Percentiles rank a stretch among this genome's conserved stretches.
phyloP scores from a whole-genome alignment of 2,797 vertebrate species.

The Rhinophrynus dorsalis region DNA sequence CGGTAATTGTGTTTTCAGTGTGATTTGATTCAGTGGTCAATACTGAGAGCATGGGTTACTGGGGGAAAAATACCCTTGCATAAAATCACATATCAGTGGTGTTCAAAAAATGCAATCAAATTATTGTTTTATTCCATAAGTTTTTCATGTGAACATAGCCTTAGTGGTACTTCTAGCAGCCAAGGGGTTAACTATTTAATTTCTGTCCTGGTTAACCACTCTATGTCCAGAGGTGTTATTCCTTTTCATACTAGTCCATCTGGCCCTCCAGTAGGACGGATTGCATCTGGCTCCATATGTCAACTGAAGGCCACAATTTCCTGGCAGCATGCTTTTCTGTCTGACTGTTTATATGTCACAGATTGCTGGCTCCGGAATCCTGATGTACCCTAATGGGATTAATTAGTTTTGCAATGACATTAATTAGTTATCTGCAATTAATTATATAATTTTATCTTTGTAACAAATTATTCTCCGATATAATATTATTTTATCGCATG shows the following conservation, averaged over 20 bases:
- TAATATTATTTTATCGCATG: too few relatives aligned
- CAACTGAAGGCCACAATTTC: constrained; percentile 27
- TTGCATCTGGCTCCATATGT: constrained; percentile 41
- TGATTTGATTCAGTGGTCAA: too few relatives aligned
- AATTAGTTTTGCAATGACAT: constrained; percentile 17
- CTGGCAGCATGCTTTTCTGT: constrained; percentile 18
- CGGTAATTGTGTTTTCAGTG: too few relatives aligned
- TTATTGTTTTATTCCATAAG: too few relatives aligned
- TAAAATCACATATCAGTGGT: too few relatives aligned
- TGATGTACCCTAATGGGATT: constrained; percentile 20
- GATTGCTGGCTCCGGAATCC: constrained; percentile 6
- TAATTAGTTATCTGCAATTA: background rate
- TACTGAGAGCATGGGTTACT: too few relatives aligned
- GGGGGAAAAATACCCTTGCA: too few relatives aligned
- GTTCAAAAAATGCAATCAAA: too few relatives aligned
- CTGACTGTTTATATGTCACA: constrained; percentile 31
- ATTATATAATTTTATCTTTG: background rate
- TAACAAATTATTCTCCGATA: too few relatives aligned
- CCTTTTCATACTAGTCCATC: constrained; percentile 10
- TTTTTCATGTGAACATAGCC: too few relatives aligned
- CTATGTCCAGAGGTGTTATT: constrained; percentile 6
- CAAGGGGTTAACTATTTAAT: background rate
- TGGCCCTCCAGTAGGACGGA: constrained; percentile 27
- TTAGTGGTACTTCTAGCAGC: too few relatives aligned
- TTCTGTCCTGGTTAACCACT: constrained; percentile 23